Evolutionary conservation across 2,888 invertebrate species (phyloP).

Genomic region (Bellardia pandia): DNA sequence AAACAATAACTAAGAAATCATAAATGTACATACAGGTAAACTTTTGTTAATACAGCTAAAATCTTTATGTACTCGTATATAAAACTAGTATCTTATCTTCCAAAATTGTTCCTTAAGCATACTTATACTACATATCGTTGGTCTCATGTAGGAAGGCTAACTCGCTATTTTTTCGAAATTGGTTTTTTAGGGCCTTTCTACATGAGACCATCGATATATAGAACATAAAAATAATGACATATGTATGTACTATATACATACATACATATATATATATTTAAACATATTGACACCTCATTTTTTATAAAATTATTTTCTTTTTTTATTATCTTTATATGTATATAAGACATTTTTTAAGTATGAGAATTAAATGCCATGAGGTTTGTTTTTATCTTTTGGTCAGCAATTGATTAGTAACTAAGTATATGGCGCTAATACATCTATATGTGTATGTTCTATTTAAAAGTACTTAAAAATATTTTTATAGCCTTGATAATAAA

Average conservation of each 20-base stretch:
- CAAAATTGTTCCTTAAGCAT: slow-evolving; percentile 1
- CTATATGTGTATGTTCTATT: neutral
- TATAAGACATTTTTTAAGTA: neutral
- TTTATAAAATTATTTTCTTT: neutral
- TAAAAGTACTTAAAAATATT: slow-evolving; percentile 10
- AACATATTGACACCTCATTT: neutral
- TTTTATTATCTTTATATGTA: slow-evolving; percentile 2
- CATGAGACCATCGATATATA: no score
- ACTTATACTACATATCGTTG: neutral
- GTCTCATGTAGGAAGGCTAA: no score
- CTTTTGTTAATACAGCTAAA: neutral
- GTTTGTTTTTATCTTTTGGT: slow-evolving; percentile 50
- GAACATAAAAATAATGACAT: slow-evolving; percentile 13
- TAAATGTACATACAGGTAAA: neutral
- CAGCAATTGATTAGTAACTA: slow-evolving; percentile 49
- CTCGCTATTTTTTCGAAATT: no score
- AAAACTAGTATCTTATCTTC: slow-evolving; percentile 9
- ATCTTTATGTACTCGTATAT: neutral
- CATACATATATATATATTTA: neutral
- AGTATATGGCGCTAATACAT: neutral
- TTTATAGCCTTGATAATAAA: slow-evolving; percentile 30
- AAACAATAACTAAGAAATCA: slow-evolving; percentile 15
- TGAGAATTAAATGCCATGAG: neutral
- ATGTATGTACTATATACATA: neutral
- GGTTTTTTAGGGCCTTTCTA: no score